Evolutionary conservation across 1,140 invertebrate species (phyloP), one percentile per base, ranked within the genome.

Genomic region (Hetaerina americana): DNA sequence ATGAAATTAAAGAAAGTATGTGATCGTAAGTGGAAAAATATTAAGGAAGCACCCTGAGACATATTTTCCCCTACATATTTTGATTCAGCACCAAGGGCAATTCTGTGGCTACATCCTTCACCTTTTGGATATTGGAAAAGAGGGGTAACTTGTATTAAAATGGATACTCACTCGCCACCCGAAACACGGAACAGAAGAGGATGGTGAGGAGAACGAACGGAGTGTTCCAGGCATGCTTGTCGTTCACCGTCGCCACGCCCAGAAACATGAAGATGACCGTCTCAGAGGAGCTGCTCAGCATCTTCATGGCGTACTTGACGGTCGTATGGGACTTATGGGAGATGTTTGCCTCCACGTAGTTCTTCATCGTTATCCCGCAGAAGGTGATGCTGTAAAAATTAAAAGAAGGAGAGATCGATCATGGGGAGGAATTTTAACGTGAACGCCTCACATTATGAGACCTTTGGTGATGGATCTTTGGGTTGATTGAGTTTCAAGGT

Each of bases 251-350:
- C 57, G 96, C 94, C 12, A 99, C 94, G 0, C 97, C 94, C 27
- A 99, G 88, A 82, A 99, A 98, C 92, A 99, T 97, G 84, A 99
- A 99, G 78, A 99, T 99, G 78, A 99, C 94, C 0, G 96, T 98
- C 84, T 99, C 97, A 5, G 95, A 95, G 8, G 93, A 94, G 74
- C 93, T 95, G 68, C 93, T 94, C 75, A 98, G 82, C 94, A 99
- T 98, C 84, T 99, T 99, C 89, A 98, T 95, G 67, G 96, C 93
- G 80, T 99, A 99, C 80, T 97, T 98, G 67, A 99, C 92, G 5
- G 96, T 98, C 5, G 96, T 98, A 77, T 97, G 94, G 0, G 97
- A 99, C 81, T 98, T 99, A 82, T 95, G 91, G 8, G 96, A 97
- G 76, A 99, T 94, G 83, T 99, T 99, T 15, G 90, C 90, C 82